Base-by-base conservation (phyloP, 2,797 vertebrate species). In the Silurus lanzhouensis region DNA sequence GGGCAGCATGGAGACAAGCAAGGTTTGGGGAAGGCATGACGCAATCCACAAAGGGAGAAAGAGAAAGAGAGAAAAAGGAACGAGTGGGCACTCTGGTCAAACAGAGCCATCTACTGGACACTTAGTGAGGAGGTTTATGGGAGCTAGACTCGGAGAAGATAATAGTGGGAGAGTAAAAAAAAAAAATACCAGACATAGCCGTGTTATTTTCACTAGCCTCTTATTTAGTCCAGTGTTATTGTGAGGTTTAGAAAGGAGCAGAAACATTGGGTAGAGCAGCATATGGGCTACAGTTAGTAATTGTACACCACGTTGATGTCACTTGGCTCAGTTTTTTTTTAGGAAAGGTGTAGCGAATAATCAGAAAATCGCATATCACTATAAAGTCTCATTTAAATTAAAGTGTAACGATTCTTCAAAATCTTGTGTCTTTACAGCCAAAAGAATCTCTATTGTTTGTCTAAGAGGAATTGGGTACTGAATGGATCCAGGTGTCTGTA, bases 51-150 rank as follows among this genome's bases (percentile, higher is more conserved):
- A 82, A 82, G 25, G 15, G 22, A 48, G 22, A 22, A 3, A 58
- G 79, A 81, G 74, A 63, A 55, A 83, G 77, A 81, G 82, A 60
- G 76, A 38, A 63, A 61, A 13, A 58, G 25, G 6, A 14, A 76
- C 48, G 9, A 0, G n/a, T 66, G 61, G 13, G 64, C 78, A 68
- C 70, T 13, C 17, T 87, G 83, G 86, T 91, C 86, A 91, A 89
- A 92, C 88, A 92, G 92, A 93, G 91, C 90, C 91, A 90, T 88
- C 90, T 89, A 87, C 91, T 94, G 92, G 91, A 44, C 55, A 46
- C 63, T 86, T 25, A n/a, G n/a, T 77, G 75, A 74, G 76, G 68
- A 55, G 13, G 55, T 31, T 1, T 46, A 25, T 38, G 7, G 68
- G 61, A 55, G 81, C 10, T 1, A 52, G 31, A 2, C 14, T 52